phyloP scores from a whole-genome alignment of 2,797 vertebrate species.

The Lycodopsis pacificus region DNA sequence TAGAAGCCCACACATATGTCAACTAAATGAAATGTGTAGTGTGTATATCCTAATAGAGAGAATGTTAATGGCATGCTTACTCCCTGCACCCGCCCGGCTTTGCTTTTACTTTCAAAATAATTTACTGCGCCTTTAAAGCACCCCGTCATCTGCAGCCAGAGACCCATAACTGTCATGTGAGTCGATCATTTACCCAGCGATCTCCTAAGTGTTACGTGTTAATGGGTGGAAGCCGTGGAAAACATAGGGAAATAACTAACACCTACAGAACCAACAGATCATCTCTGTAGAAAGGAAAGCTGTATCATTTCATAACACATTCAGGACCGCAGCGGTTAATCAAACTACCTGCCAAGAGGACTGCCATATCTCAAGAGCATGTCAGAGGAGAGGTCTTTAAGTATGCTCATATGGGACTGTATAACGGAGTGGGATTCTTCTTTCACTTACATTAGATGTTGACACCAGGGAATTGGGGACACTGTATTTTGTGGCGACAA shows the following conservation, averaged over 20 bases:
- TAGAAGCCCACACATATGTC: constrained; percentile 78
- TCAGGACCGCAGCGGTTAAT: constrained; percentile 83
- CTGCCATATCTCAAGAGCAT: constrained; percentile 75
- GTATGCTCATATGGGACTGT: constrained; percentile 69
- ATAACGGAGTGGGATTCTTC: constrained; percentile 70
- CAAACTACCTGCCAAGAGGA: constrained; percentile 77
- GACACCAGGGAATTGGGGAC: constrained; percentile 66
- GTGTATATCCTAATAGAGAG: constrained; percentile 80
- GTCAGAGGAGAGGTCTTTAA: constrained; percentile 80
- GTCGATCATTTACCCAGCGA: constrained; percentile 87
- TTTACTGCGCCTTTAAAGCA: constrained; percentile 86
- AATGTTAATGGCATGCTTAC: constrained; percentile 85
- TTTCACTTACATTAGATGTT: constrained; percentile 72
- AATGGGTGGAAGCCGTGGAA: constrained; percentile 83
- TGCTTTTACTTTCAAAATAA: constrained; percentile 89
- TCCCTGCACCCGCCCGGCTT: constrained; percentile 75
- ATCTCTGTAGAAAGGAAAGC: constrained; percentile 70
- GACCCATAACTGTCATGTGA: constrained; percentile 88
- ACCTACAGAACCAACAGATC: constrained; percentile 83
- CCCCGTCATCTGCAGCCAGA: constrained; percentile 85
- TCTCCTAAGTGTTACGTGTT: constrained; percentile 88
- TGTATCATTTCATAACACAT: constrained; percentile 85
- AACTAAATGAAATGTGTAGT: constrained; percentile 81
- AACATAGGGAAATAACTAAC: constrained; percentile 85
- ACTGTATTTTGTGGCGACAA: constrained; percentile 67